Evolutionary conservation across 2,888 invertebrate genomes (phyloP).

Genomic region (Bombyx huttoni): DNA sequence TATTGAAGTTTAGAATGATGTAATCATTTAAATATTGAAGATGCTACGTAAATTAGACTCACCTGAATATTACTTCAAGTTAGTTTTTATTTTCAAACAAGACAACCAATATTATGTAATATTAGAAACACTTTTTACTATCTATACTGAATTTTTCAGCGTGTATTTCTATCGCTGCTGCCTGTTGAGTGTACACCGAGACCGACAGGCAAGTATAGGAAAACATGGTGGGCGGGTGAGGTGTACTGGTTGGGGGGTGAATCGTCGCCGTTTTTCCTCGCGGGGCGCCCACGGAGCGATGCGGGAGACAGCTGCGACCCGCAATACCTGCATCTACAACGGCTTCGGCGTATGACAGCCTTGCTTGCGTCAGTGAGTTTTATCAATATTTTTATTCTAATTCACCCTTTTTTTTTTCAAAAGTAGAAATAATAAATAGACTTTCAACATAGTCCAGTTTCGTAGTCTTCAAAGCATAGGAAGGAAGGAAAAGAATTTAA

Average conservation of each 20-base stretch:
- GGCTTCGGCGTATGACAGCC: constrained; percentile 18
- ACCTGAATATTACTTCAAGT: no score
- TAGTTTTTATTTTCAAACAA: no score
- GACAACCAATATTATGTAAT: no score
- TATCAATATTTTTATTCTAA: constrained; percentile 9
- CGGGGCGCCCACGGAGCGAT: constrained; percentile 24
- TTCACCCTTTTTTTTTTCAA: neutral
- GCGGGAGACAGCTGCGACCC: constrained; percentile 31
- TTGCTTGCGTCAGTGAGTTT: constrained; percentile 23
- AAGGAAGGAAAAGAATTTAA: no score
- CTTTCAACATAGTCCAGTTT: no score
- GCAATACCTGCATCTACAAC: constrained; percentile 14
- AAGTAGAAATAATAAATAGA: neutral
- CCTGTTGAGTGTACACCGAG: constrained; percentile 17
- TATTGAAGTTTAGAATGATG: no score
- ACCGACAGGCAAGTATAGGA: neutral
- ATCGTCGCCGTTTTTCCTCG: constrained; percentile 20
- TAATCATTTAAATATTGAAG: no score
- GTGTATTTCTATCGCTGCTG: neutral
- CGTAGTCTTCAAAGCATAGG: no score
- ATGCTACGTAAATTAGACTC: no score
- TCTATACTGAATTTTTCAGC: neutral
- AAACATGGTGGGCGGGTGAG: constrained; percentile 22
- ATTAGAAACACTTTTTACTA: no score
- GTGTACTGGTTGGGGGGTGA: constrained; percentile 15